Evolutionary conservation across 1,140 invertebrate genomes (phyloP), one percentile per base, ranked within the genome.

Genomic region (Heterodera schachtii): DNA sequence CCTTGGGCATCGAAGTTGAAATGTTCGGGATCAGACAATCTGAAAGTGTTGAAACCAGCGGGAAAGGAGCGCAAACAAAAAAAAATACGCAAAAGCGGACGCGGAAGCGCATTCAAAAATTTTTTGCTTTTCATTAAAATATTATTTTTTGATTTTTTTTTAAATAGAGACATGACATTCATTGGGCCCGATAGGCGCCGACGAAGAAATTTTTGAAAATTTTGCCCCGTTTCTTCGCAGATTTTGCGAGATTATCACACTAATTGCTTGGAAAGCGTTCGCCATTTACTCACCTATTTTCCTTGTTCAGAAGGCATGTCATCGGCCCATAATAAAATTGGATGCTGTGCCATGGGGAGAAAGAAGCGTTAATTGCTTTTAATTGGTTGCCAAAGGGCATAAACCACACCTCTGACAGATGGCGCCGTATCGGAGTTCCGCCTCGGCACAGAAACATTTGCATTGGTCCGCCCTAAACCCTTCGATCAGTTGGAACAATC

Each of bases 311-410:
- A 41, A 89, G 79, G 77, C 88, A 89, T 1, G 87, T 89, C 52
- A 82, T 71, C 13, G 86, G 84, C 46, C 90, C 87, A 60, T 85
- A 89, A 60, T 87, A 89, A 75, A 86, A 88, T 66, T 88, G 87
- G 47, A 87, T 75, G 9, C 78, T 70, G 44, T 6, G n/a, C 8
- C 31, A 44, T 7, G 16, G 57, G 41, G 31, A 21, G 43, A 69
- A 11, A 6, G 11, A 11, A 66, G 66, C 52, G 16, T n/a, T 21
- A 52, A 52, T 52, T 52, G 49, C 0, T 8, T 0, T 52, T 52
- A 52, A 52, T 52, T 52, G 0, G 49, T 43, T n/a, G 75, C 43
- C 21, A 57, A 21, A 84, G n/a, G 16, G 79, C 6, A 46, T n/a
- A 41, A 71, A 43, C 57, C 57, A 19, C 8, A 71, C 69, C 69